Evolutionary conservation across 2,888 invertebrate genomes (phyloP).

Genomic region (Panopea generosa): DNA sequence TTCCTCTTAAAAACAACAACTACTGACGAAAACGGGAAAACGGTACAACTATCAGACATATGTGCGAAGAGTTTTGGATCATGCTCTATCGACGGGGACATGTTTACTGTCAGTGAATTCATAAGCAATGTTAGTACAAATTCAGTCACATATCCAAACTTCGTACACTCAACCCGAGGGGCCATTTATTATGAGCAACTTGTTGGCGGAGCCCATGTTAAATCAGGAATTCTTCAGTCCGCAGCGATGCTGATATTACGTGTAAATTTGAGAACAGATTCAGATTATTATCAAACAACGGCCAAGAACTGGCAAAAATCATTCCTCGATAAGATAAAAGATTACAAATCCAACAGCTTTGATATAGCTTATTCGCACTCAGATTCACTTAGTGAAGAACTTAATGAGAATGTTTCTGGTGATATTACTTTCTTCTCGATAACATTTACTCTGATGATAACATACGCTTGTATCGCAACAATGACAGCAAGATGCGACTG

Average conservation of each 20-base stretch:
- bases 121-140: not conserved
- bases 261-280: constrained; percentile 49
- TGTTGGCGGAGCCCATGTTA: constrained; percentile 19
- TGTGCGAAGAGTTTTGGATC: constrained; percentile 33
- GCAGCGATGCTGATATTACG: constrained; percentile 42
- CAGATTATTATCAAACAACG: not conserved
- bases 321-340: constrained; percentile 38
- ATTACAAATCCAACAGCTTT: constrained; percentile 8
- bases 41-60: constrained; percentile 18
- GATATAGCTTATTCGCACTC: constrained; percentile 45
- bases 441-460: constrained; percentile 63
- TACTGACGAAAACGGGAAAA: constrained; percentile 17
- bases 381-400: constrained; percentile 52
- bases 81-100: constrained; percentile 47
- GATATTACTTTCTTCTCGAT: constrained; percentile 54
- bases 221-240: constrained; percentile 16
- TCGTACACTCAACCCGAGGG: constrained; percentile 15
- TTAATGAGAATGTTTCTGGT: constrained; percentile 48
- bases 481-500: constrained; percentile 35
- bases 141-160: constrained; percentile 47
- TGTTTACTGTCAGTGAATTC: constrained; percentile 35
- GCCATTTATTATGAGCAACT: constrained; percentile 14
- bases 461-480: constrained; percentile 56
- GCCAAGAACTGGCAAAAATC: constrained; percentile 41
- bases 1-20: constrained; percentile 1